Evolutionary conservation across 2,113 vertebrate genomes (phyloP).

Genomic region (Garra rufa): DNA sequence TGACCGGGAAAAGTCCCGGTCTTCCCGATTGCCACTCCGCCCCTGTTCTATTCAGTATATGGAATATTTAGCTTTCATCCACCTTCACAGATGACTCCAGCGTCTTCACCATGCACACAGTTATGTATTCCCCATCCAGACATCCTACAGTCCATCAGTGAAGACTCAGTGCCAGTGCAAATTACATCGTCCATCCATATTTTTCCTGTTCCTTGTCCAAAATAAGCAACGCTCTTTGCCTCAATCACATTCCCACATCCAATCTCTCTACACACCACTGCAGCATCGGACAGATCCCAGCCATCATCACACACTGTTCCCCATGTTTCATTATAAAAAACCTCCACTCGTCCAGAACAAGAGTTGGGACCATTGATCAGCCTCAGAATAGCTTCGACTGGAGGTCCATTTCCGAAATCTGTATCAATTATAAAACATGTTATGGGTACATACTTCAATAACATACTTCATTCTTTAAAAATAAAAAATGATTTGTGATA

Average conservation of each 20-base stretch:
- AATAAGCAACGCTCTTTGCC: background rate
- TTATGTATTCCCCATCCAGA: background rate
- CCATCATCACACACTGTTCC: slow-evolving; percentile 29
- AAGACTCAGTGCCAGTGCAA: background rate
- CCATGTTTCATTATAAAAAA: background rate
- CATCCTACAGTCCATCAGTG: background rate
- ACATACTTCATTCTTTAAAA: too few species aligned
- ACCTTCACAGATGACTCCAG: slow-evolving; percentile 38
- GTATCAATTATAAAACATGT: background rate
- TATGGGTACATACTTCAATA: background rate
- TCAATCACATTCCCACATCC: background rate
- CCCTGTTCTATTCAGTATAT: background rate
- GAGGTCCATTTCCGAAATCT: background rate
- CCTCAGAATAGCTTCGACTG: background rate
- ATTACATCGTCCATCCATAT: background rate
- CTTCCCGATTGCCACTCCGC: too few species aligned
- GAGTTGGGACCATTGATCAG: background rate
- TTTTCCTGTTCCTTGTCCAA: slow-evolving; percentile 14
- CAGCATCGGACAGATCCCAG: slow-evolving; percentile 22
- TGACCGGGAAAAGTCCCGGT: too few species aligned
- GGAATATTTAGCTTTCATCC: background rate
- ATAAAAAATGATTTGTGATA: background rate
- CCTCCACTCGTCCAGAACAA: slow-evolving; percentile 46
- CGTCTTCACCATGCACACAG: slow-evolving; percentile 9
- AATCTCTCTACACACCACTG: slow-evolving; percentile 34